These are phyloP conservation scores for Conger conger DNA, from an alignment of 2,113 vertebrate species.

Conservation along the genomic window DNA sequence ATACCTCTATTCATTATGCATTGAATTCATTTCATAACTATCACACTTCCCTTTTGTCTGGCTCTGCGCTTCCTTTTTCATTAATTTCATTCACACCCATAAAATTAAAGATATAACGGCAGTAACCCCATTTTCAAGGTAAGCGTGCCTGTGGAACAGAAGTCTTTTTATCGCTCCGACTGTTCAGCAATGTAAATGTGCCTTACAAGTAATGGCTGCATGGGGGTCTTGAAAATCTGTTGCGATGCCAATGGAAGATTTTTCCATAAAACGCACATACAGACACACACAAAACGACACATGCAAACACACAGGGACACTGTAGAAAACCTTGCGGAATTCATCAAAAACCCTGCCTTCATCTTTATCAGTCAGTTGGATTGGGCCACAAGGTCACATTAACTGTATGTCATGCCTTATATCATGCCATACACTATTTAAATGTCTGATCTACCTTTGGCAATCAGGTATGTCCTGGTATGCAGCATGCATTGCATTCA, in stretches of 20 bases:
- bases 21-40: constrained; percentile 59
- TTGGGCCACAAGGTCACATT: no score
- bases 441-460: no score
- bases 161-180: constrained; percentile 60
- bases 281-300: neutral
- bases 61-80: constrained; percentile 33
- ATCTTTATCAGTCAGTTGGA: no score
- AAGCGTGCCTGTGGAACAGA: constrained; percentile 59
- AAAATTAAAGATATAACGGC: constrained; percentile 46
- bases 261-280: neutral
- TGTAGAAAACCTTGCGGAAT: no score
- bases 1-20: constrained; percentile 56
- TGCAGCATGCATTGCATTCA: no score
- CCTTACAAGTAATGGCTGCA: constrained; percentile 67
- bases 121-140: constrained; percentile 52
- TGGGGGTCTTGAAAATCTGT: constrained; percentile 59
- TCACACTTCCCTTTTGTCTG: constrained; percentile 23
- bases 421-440: no score
- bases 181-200: constrained; percentile 62
- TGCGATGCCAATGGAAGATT: neutral
- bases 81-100: constrained; percentile 31
- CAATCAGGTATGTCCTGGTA: no score
- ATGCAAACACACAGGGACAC: no score
- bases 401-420: no score
- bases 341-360: no score